These are phyloP conservation scores for Dendroctonus ponderosae DNA, from an alignment of 1,140 invertebrate genomes.

Conservation along the genomic window DNA sequence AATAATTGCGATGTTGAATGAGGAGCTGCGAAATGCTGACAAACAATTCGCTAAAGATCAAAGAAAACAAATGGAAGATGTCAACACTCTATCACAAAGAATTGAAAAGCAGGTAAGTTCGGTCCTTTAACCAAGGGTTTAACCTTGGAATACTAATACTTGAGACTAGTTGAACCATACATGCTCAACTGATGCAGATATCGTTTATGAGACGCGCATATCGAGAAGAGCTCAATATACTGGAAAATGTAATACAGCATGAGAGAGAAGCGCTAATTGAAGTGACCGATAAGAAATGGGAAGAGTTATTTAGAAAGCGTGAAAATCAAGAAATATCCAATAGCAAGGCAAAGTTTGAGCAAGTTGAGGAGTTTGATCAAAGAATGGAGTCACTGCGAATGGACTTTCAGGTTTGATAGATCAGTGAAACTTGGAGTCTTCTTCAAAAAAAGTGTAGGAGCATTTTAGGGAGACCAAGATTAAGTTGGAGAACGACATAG, in stretches of 20 bases:
- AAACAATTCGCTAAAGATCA: constrained; percentile 60
- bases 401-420: constrained; percentile 56
- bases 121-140: constrained; percentile 28
- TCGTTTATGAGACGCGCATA: constrained; percentile 71
- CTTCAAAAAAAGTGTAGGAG: constrained; percentile 48
- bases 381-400: constrained; percentile 61
- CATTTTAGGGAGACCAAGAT: constrained; percentile 68
- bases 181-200: constrained; percentile 45
- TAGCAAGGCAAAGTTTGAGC: constrained; percentile 57
- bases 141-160: no score
- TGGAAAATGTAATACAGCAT: constrained; percentile 65
- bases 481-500: constrained; percentile 63
- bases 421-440: constrained; percentile 1
- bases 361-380: constrained; percentile 59
- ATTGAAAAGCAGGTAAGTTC: constrained; percentile 74
- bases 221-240: constrained; percentile 67
- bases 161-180: neutral
- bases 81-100: constrained; percentile 73
- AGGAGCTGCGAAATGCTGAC: constrained; percentile 66
- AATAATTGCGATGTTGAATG: constrained; percentile 71
- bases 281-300: constrained; percentile 64
- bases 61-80: constrained; percentile 67
- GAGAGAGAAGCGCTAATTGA: constrained; percentile 59
- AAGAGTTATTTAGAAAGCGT: constrained; percentile 63
- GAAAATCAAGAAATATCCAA: constrained; percentile 61